Conservation (phyloP, 2,113 vertebrate genomes). For the Gavialis gangeticus region DNA sequence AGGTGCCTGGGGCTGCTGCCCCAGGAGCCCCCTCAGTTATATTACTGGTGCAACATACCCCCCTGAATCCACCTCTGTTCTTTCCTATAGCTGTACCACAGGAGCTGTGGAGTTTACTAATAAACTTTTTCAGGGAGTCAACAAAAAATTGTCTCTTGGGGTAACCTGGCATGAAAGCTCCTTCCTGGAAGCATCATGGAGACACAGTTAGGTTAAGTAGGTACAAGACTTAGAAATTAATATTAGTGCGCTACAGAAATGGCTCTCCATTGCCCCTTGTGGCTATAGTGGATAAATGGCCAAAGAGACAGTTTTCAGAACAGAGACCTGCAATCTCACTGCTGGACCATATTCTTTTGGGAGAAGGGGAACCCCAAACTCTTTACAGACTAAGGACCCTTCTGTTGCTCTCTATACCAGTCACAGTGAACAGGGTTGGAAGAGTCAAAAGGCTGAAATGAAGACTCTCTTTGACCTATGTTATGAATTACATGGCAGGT, state of each 20-base stretch:
- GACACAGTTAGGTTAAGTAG: too few species aligned
- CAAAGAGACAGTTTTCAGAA: not conserved
- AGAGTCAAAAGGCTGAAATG: not conserved
- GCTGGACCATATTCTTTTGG: not conserved
- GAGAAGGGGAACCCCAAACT: not conserved
- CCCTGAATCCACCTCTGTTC: too few species aligned
- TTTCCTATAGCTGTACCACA: too few species aligned
- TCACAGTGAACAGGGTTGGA: not conserved
- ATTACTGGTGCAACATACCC: too few species aligned
- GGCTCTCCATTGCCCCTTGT: not conserved
- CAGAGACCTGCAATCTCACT: too few species aligned
- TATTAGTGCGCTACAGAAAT: not conserved
- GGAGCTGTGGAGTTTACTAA: too few species aligned
- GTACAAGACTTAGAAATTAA: not conserved
- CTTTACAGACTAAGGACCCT: not conserved
- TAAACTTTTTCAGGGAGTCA: too few species aligned
- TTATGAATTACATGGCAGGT: not conserved
- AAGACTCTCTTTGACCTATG: not conserved
- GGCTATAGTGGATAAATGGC: not conserved
- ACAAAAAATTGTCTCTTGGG: too few species aligned
- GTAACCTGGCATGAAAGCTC: too few species aligned
- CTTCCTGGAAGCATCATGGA: too few species aligned
- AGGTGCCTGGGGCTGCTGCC: too few species aligned
- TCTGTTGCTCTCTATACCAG: not conserved
- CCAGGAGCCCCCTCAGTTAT: too few species aligned